These are phyloP conservation scores for Myotis findleyi DNA, from an alignment of 2,797 vertebrate genomes.

Conservation along the genomic window DNA sequence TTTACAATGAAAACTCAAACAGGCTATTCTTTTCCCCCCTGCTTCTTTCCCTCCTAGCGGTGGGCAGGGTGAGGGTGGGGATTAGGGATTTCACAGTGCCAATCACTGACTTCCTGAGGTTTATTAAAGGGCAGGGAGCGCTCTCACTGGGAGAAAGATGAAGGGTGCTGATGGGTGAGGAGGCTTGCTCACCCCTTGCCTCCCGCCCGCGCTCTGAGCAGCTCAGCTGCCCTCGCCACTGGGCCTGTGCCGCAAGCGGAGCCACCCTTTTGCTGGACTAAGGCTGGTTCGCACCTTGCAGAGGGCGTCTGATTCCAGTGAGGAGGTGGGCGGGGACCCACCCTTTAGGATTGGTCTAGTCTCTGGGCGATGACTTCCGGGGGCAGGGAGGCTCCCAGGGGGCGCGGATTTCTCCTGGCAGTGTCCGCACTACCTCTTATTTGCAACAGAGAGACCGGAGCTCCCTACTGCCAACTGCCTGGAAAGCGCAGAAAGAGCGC, in stretches of 20 bases:
- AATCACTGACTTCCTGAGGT: neutral
- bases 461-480: neutral
- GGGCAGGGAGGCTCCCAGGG: neutral
- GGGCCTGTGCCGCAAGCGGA: rapidly evolving
- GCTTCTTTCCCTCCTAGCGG: neutral
- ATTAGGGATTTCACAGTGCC: neutral
- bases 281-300: neutral
- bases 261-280: rapidly evolving
- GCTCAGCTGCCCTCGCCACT: rapidly evolving
- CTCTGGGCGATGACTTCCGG: neutral
- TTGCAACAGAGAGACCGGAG: neutral
- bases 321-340: neutral
- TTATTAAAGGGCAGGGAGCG: neutral
- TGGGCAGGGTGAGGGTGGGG: neutral
- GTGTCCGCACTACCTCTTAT: neutral
- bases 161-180: rapidly evolving
- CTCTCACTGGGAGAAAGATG: neutral
- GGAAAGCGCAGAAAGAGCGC: neutral
- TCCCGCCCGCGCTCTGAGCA: neutral
- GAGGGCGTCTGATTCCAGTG: neutral
- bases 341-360: neutral
- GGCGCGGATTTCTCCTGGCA: too few species aligned
- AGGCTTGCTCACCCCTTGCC: neutral
- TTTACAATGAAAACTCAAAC: neutral
- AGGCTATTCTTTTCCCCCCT: too few species aligned